Conservation (phyloP, 1,140 invertebrate genomes). For the Calliphora vicina region DNA sequence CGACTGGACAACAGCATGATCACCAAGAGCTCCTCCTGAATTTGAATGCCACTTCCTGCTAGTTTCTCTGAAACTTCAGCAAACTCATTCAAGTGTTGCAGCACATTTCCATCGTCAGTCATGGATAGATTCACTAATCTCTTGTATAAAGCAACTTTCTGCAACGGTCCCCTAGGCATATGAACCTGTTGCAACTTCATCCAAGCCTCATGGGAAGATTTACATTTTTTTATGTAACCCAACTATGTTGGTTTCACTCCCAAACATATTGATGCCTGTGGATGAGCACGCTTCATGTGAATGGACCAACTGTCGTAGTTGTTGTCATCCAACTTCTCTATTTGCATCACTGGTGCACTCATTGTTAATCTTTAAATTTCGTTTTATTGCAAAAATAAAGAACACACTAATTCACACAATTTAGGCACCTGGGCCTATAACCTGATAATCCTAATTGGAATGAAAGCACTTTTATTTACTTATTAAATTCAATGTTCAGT, state of each 20-base stretch:
- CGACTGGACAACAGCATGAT: constrained; percentile 25
- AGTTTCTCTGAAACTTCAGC: constrained; percentile 28
- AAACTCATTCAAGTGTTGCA: constrained; percentile 11
- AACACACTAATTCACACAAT: background rate
- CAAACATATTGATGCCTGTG: background rate
- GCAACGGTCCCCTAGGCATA: background rate
- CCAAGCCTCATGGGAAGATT: constrained; percentile 16
- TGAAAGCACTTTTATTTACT: too few relatives aligned
- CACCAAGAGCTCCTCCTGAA: constrained; percentile 35
- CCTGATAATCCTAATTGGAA: background rate
- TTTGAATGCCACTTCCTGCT: constrained; percentile 16
- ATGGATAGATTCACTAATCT: constrained; percentile 2
- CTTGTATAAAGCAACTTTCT: constrained; percentile 21
- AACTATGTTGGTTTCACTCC: constrained; percentile 18
- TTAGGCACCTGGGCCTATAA: background rate
- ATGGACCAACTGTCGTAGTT: constrained; percentile 36
- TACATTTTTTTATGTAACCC: background rate
- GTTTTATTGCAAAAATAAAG: too few relatives aligned
- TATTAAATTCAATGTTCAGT: too few relatives aligned
- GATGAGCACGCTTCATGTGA: constrained; percentile 34
- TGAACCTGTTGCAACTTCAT: background rate
- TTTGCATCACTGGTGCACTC: constrained; percentile 4
- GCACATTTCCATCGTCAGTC: background rate
- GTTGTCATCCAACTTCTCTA: constrained; percentile 31
- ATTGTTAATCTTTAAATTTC: background rate